A percentile compares a stretch with the other conserved stretches of the same genome.
phyloP scores from a whole-genome alignment of 2,113 vertebrate species.

The Corythoichthys haematopterus region DNA sequence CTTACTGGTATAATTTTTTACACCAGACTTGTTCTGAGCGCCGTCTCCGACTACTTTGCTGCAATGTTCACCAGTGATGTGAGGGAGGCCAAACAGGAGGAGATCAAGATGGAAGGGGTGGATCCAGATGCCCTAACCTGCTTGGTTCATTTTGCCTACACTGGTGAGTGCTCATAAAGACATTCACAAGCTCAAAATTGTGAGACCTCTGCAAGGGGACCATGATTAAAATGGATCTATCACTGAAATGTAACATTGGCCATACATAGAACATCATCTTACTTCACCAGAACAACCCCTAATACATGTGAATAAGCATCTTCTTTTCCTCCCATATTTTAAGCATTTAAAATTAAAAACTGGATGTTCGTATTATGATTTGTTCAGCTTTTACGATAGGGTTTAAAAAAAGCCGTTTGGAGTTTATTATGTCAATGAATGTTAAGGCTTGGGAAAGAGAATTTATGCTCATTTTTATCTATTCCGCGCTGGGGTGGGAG shows the following conservation, averaged over 20 bases:
- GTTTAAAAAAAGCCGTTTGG: constrained; percentile 1
- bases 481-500: background rate
- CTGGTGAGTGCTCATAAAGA: constrained; percentile 78
- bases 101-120: constrained; percentile 95
- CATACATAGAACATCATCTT: constrained; percentile 6
- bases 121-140: constrained; percentile 88
- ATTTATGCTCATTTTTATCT: constrained; percentile 3
- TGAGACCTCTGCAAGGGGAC: constrained; percentile 29
- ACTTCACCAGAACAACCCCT: background rate
- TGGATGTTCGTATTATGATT: background rate
- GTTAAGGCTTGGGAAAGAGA: background rate
- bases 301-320: background rate
- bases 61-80: constrained; percentile 98
- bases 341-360: constrained; percentile 1
- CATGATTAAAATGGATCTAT: constrained; percentile 54
- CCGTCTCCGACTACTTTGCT: constrained; percentile 95
- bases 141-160: constrained; percentile 93
- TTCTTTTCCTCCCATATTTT: background rate
- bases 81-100: constrained; percentile 90
- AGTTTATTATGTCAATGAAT: constrained; percentile 3
- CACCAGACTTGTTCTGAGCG: constrained; percentile 88
- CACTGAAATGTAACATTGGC: constrained; percentile 7
- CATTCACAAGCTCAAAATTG: constrained; percentile 40
- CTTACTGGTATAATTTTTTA: constrained; percentile 17
- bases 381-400: background rate